Conservation (phyloP, 37 sponge, comb jelly and placozoan species). For the Aphrocallistes beatrix region DNA sequence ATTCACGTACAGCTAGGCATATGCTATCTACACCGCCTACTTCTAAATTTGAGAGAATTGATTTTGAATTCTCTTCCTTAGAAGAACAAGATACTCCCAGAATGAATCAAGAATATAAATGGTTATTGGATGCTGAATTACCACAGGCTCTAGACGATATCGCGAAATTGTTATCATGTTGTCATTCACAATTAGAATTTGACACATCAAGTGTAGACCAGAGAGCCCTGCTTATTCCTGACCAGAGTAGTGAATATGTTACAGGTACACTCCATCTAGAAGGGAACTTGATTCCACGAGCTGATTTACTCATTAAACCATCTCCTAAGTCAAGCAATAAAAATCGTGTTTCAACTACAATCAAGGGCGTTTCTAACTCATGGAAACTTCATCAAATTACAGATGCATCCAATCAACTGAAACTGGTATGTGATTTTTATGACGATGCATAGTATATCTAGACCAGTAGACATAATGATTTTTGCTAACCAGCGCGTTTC, state of each 20-base stretch:
- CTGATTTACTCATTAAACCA: background rate
- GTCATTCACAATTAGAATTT: background rate
- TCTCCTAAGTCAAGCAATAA: background rate
- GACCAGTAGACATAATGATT: too few species aligned
- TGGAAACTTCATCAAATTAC: background rate
- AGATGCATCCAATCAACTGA: background rate
- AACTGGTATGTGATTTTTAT: too few species aligned
- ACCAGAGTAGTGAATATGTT: background rate
- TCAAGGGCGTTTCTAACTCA: background rate
- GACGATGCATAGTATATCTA: too few species aligned
- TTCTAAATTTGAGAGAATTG: background rate
- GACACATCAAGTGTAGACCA: background rate
- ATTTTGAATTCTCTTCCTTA: background rate
- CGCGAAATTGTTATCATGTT: background rate
- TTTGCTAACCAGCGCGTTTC: too few species aligned
- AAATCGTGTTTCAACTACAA: background rate
- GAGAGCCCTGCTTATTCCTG: background rate
- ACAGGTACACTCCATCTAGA: background rate
- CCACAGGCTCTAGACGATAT: background rate
- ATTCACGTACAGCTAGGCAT: background rate
- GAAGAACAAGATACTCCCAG: background rate
- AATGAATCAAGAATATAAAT: background rate
- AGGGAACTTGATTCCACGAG: background rate
- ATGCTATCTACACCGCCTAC: background rate
- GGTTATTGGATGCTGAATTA: background rate